Evolutionary conservation across 1,140 invertebrate species (phyloP), one percentile per base, ranked within the genome.

Genomic region (Hermetia illucens): DNA sequence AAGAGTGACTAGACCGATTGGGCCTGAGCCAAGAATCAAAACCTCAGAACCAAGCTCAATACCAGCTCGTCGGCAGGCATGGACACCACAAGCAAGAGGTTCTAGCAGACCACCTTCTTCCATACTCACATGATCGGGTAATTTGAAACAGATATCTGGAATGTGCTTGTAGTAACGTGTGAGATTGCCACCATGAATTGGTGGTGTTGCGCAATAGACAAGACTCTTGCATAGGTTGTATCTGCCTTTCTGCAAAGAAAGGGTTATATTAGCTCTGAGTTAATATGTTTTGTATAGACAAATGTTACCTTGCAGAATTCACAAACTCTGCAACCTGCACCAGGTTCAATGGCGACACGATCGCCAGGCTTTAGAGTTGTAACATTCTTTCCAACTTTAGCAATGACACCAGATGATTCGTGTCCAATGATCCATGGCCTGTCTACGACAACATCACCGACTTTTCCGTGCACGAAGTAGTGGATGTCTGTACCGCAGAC

Each of bases 401-500:
- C 63, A 10, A 89, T 76, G 20, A 70, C 66, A 2, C 55, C 89
- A 3, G 84, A 75, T 3, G 86, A 74, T 64, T 93, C 90, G 53
- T 93, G 88, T 1, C 88, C 88, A 49, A 93, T 79, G 29, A 92
- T 71, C 85, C 93, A 91, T 10, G 88, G 86, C 43, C 75, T 63
- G 33, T 75, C 71, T 0, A 93, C 68, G 10, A 90, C 64, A 52
- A 89, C 93, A 47, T 79, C 70, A 0, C 82, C 88, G 54, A 92
- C 92, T 16, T 70, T 53, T 12, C 92, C 92, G 44, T 77, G 53
- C 4, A 76, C 72, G 58, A 88, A 77, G 64, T 94, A 96, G 58
- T 93, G 87, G 4, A 96, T 84, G 63, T 96, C 91, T 1, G 90
- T 94, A 0, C 92, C 93, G 61, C 93, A 98, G 46, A 98, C 96